Evolutionary conservation across 2,888 invertebrate genomes (phyloP).

Genomic region (Smittia sp.): DNA sequence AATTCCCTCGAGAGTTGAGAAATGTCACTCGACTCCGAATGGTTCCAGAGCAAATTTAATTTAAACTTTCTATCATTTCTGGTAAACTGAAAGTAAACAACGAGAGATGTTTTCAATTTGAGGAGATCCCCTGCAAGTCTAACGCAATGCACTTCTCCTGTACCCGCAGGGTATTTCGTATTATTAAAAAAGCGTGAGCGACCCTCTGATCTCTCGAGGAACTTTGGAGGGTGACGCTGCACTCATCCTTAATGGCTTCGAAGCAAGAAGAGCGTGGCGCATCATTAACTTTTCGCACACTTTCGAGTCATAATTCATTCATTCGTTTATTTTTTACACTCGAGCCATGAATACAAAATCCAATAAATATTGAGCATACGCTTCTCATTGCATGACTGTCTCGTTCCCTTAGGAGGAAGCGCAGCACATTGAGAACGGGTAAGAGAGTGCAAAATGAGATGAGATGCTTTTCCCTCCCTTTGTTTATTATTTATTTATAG

Average conservation of each 20-base stretch:
- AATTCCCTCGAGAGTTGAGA: too few species aligned
- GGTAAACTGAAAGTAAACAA: too few species aligned
- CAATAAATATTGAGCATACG: conserved; percentile 11
- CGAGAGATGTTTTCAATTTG: too few species aligned
- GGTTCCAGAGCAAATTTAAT: neutral
- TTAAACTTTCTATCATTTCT: too few species aligned
- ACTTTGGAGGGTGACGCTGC: neutral
- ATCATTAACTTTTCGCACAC: conserved; percentile 36
- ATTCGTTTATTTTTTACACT: neutral
- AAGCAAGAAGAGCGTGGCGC: conserved; percentile 30
- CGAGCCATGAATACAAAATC: neutral
- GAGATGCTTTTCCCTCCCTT: neutral
- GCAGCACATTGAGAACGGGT: too few species aligned
- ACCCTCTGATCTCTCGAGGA: neutral
- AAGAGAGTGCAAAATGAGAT: conserved; percentile 9
- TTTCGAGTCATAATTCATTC: conserved; percentile 9
- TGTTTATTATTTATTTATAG: conserved; percentile 33
- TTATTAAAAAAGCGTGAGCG: neutral
- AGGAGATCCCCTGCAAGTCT: too few species aligned
- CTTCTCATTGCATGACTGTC: neutral
- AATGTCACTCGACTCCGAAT: too few species aligned
- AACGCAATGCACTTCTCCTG: neutral
- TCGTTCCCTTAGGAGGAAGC: too few species aligned
- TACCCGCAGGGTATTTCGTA: conserved; percentile 4
- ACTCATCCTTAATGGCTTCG: conserved; percentile 25